phyloP scores from a whole-genome alignment of 2,113 vertebrate genomes.

The Gulo gulo region DNA sequence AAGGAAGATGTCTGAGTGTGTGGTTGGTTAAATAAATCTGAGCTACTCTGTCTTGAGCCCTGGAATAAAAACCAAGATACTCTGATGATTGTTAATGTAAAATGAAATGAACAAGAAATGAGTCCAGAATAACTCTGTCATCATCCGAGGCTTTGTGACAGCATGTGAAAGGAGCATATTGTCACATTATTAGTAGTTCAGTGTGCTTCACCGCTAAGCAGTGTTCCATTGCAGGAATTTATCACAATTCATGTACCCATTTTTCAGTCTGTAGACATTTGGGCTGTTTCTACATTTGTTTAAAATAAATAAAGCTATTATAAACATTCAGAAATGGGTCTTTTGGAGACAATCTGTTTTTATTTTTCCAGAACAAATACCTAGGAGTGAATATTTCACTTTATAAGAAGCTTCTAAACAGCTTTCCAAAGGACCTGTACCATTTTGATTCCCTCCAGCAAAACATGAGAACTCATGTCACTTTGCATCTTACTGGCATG shows the following conservation, averaged over 20 bases:
- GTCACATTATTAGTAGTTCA: background rate
- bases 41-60: background rate
- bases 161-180: background rate
- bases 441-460: background rate
- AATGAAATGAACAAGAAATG: background rate
- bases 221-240: background rate
- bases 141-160: background rate
- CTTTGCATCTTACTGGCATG: background rate
- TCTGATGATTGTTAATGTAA: background rate
- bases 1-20: background rate
- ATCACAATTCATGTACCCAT: background rate
- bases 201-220: background rate
- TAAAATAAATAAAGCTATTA: background rate
- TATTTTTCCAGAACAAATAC: background rate
- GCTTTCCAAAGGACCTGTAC: background rate
- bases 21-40: background rate
- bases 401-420: background rate
- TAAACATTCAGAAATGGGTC: background rate
- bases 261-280: background rate
- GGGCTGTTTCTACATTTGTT: background rate
- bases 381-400: background rate
- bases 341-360: background rate
- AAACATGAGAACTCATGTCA: background rate
- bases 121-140: background rate
- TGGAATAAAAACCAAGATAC: background rate